Conservation (phyloP, 1,140 invertebrate species). For the Eumeta japonica region DNA sequence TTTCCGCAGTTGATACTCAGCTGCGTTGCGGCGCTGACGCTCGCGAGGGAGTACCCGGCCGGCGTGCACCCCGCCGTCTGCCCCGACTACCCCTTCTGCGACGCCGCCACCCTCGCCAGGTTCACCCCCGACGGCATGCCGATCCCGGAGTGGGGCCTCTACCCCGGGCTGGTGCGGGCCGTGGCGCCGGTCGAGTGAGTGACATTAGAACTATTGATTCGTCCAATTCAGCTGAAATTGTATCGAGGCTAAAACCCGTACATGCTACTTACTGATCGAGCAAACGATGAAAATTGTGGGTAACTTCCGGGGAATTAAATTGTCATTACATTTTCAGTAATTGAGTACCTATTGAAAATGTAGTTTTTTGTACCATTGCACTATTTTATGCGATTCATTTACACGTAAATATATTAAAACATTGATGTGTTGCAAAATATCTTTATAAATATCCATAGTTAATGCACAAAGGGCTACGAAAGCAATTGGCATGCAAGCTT, state of each 20-base stretch:
- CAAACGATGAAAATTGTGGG: too few relatives aligned
- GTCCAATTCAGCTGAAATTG: neutral
- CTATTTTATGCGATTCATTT: too few relatives aligned
- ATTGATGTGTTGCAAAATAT: too few relatives aligned
- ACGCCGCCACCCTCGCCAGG: constrained; percentile 37
- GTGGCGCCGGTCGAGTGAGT: constrained; percentile 33
- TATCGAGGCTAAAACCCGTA: neutral
- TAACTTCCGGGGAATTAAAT: too few relatives aligned
- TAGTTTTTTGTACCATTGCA: constrained; percentile 1
- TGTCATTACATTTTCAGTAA: too few relatives aligned
- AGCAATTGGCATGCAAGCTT: too few relatives aligned
- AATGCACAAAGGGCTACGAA: too few relatives aligned
- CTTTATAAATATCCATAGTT: too few relatives aligned
- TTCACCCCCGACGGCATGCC: constrained; percentile 48
- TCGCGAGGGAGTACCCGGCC: constrained; percentile 51
- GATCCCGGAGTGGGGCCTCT: constrained; percentile 50
- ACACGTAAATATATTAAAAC: too few relatives aligned
- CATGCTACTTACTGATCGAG: too few relatives aligned
- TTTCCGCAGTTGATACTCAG: constrained; percentile 38
- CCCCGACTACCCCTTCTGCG: constrained; percentile 59
- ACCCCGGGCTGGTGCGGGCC: constrained; percentile 45
- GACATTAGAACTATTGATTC: constrained; percentile 6
- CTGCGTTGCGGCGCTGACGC: constrained; percentile 34
- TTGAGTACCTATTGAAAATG: constrained; percentile 3
- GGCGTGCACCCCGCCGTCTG: constrained; percentile 56